Evolutionary conservation across 2,888 invertebrate genomes (phyloP).

Genomic region (Amiota mariae): DNA sequence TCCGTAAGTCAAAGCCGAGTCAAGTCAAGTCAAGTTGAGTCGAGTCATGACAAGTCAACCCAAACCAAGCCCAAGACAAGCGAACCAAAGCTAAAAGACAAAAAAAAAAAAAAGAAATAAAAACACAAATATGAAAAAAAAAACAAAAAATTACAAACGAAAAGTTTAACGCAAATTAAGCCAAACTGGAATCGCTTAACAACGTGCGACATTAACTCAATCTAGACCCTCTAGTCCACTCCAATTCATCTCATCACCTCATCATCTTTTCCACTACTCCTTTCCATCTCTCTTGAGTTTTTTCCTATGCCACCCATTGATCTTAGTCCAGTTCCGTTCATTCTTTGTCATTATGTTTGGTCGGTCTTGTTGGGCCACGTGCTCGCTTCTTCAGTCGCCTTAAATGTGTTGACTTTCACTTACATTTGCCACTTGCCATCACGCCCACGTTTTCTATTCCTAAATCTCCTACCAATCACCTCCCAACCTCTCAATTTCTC

Average conservation of each 20-base stretch:
- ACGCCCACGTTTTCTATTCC: background rate
- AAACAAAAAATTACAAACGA: conserved; percentile 61
- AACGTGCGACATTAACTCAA: conserved; percentile 61
- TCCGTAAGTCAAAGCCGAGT: too few species aligned
- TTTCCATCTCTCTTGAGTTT: background rate
- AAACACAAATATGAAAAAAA: background rate
- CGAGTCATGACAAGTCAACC: too few species aligned
- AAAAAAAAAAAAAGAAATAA: too few species aligned
- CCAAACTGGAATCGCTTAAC: conserved; percentile 67
- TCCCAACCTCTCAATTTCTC: too few species aligned
- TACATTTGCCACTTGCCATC: background rate
- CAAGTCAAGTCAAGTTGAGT: too few species aligned
- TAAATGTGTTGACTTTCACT: background rate
- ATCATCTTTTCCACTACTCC: background rate
- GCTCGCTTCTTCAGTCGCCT: background rate
- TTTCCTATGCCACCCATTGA: background rate
- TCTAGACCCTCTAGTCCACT: too few species aligned
- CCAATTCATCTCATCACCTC: too few species aligned
- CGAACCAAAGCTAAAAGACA: too few species aligned
- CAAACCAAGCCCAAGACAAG: too few species aligned
- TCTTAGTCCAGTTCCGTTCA: background rate
- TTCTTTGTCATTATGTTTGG: background rate
- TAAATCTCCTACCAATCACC: too few species aligned
- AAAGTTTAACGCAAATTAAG: conserved; percentile 67
- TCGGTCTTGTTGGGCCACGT: background rate